These are phyloP conservation scores for Odontomyia ornata DNA, from an alignment of 2,888 invertebrate species.

Conservation along the genomic window DNA sequence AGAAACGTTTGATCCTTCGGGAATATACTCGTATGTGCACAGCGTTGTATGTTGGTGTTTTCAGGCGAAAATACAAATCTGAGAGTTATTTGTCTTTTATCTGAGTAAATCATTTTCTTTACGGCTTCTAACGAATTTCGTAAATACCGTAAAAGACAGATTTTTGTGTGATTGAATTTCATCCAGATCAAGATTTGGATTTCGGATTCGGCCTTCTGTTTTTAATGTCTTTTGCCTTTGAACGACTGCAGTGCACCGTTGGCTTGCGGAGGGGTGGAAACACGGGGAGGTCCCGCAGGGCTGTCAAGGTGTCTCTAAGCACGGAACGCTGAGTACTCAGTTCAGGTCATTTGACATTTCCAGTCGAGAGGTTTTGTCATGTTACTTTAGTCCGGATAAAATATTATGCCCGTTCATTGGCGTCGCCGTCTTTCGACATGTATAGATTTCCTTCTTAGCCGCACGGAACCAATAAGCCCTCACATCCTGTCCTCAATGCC, in stretches of 20 bases:
- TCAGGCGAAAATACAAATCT: neutral
- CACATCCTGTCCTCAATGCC: slow-evolving; percentile 40
- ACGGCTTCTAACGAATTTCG: slow-evolving; percentile 36
- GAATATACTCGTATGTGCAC: slow-evolving; percentile 25
- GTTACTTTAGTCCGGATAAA: slow-evolving; percentile 42
- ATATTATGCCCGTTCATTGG: slow-evolving; percentile 27
- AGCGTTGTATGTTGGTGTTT: neutral
- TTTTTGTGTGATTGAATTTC: slow-evolving; percentile 38
- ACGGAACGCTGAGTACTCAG: slow-evolving; percentile 22
- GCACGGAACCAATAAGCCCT: slow-evolving; percentile 39
- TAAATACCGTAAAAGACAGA: slow-evolving; percentile 32
- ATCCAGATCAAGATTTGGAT: slow-evolving; percentile 16
- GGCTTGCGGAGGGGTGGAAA: slow-evolving; percentile 10
- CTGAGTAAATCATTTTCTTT: slow-evolving; percentile 42
- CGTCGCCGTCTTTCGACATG: slow-evolving; percentile 37
- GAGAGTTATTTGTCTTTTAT: slow-evolving; percentile 39
- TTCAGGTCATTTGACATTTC: slow-evolving; percentile 46
- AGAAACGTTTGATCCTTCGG: slow-evolving; percentile 37
- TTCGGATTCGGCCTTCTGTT: slow-evolving; percentile 8
- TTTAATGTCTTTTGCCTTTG: slow-evolving; percentile 15
- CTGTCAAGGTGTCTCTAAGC: slow-evolving; percentile 28
- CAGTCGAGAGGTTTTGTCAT: slow-evolving; percentile 44
- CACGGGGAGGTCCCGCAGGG: slow-evolving; percentile 21
- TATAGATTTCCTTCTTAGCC: slow-evolving; percentile 39
- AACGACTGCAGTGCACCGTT: slow-evolving; percentile 3